phyloP scores from a whole-genome alignment of 2,113 vertebrate species.

The Bungarus multicinctus region DNA sequence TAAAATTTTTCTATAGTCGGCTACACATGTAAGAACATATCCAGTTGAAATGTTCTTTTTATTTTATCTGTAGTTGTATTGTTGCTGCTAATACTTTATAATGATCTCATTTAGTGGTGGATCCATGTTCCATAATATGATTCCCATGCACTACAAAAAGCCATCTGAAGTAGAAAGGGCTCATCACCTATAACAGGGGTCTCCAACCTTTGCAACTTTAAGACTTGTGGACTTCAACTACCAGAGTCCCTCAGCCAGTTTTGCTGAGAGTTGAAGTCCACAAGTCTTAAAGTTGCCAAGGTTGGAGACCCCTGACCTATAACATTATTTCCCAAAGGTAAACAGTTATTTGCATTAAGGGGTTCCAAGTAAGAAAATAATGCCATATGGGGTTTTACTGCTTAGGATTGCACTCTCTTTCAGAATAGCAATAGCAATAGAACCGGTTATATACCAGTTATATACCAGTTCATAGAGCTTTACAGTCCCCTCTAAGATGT shows the following conservation, averaged over 20 bases:
- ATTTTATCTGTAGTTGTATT: not conserved
- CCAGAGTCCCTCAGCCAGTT: no score
- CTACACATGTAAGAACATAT: not conserved
- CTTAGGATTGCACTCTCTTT: not conserved
- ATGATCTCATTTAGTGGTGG: not conserved
- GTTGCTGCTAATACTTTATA: not conserved
- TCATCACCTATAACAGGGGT: not conserved
- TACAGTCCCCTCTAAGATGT: not conserved
- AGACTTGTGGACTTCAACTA: no score
- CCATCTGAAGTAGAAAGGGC: not conserved
- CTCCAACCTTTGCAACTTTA: no score
- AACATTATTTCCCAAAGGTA: not conserved
- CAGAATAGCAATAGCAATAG: no score
- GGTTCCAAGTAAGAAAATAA: not conserved
- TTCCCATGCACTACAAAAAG: not conserved
- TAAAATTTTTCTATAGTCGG: not conserved
- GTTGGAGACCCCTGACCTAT: not conserved
- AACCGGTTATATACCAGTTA: no score
- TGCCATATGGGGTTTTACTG: not conserved
- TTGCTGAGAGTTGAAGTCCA: no score
- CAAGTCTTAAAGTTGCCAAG: no score
- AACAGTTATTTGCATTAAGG: not conserved
- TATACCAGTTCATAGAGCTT: not conserved
- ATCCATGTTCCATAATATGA: not conserved
- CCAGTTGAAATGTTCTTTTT: not conserved